Base-by-base conservation (phyloP, 2,888 invertebrate genomes). In the Andrena chrysosceles region DNA sequence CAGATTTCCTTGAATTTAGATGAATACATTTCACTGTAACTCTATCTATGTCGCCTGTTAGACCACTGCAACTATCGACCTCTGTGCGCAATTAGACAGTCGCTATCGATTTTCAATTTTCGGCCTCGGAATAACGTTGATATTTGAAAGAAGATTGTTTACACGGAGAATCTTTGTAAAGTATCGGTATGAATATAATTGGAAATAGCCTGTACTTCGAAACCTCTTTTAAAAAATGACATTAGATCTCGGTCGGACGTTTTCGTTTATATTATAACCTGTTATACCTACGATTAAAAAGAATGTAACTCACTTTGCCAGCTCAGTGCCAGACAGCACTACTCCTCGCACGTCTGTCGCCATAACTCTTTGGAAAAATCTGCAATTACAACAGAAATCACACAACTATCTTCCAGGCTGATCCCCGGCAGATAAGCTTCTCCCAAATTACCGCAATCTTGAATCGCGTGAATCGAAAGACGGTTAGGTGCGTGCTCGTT, bases 281-380 rank as follows among this genome's bases (percentile, higher is more conserved):
- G 8, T 52, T 8, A 20, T 20, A 52, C n/a, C 42, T 13, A 8
- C 13, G 4, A 4, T 49, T 67, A n/a, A 23, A 59, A 59, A 29
- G 3, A 69, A 35, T 52, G 1, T 69, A 63, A 87, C 94, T 95
- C 95, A 97, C 97, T 95, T 95, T 81, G 97, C 96, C 79, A 97
- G 94, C 93, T 95, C 94, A 2, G 95, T 96, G 91, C 97, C 97
- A 68, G 96, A 97, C 88, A 97, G 88, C 63, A 93, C 88, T 76
- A 91, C 81, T 70, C 92, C 93, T 74, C 92, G 90, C n/a, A 83
- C 83, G 60, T 92, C 90, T 62, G 87, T 91, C 77, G 90, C 88
- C 93, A 93, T 93, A 87, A 85, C 73, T 87, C 89, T 90, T 69
- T 81, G 85, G 56, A 91, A 79, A 75, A 89, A 86, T 90, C 92